Evolutionary conservation across 2,888 invertebrate species (phyloP), one percentile per base, ranked within the genome.

Genomic region (Idaea straminata): DNA sequence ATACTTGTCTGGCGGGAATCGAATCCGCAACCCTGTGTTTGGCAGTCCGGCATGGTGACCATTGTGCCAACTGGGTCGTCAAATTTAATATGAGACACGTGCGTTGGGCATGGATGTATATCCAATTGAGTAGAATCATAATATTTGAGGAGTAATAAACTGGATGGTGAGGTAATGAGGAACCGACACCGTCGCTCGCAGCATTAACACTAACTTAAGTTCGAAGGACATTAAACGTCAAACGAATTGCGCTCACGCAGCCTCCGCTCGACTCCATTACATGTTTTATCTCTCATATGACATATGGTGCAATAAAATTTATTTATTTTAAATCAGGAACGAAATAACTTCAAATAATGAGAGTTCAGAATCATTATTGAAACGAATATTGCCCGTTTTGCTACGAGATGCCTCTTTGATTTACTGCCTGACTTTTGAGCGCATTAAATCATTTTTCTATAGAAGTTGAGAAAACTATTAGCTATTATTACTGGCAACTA

Each of bases 401-500:
- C 77, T 72, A 69, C 78, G 85, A 84, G 83, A 89, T 87, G 84
- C 82, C 84, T 80, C 72, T 83, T 81, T 92, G 92, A 92, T 92
- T 92, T 92, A 92, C 87, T 84, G 85, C 84, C 76, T 76, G 87
- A 89, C 89, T 90, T 90, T 91, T 86, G 89, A 91, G 83, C 82
- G 82, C 81, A 86, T 83, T 91, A 91, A 92, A 92, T 92, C 92
- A 91, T 86, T 78, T 87, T 83, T 89, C 84, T 90, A 91, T 89
- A 83, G 86, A 89, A 88, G 84, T 90, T 86, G 86, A 89, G 88
- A 91, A 88, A 91, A 92, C 90, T 91, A 92, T 91, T 92, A 91
- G 87, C 87, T 90, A 89, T 91, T 89, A 86, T 88, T 91, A 90
- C 87, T 88, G 85, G 87, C 84, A 87, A 84, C 85, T 89, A 86